Evolutionary conservation across 2,888 invertebrate species (phyloP).

Genomic region (Tuta absoluta): DNA sequence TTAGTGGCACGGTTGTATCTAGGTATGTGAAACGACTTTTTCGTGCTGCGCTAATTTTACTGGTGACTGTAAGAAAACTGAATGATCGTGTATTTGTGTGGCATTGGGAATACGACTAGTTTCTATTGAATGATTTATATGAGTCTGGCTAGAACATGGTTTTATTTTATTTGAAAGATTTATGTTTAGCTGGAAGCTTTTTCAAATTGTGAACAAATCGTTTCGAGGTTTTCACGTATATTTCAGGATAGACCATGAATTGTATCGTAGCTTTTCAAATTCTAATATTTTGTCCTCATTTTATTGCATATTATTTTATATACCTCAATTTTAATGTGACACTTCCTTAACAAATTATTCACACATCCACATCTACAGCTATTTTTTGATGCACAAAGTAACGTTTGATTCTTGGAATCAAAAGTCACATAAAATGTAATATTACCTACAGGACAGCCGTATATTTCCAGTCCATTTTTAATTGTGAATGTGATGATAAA

Average conservation of each 20-base stretch:
- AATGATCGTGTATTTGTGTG: constrained; percentile 3
- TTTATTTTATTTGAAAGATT: constrained; percentile 1
- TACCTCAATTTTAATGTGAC: too few species aligned
- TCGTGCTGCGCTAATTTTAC: constrained; percentile 33
- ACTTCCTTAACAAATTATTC: too few species aligned
- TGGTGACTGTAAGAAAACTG: constrained; percentile 34
- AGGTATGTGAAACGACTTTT: constrained; percentile 42
- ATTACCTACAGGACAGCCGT: too few species aligned
- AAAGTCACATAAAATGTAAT: too few species aligned
- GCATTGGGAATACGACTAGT: not conserved
- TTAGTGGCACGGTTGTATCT: constrained; percentile 8
- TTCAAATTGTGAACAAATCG: not conserved
- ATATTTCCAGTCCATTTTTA: too few species aligned
- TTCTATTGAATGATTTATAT: constrained; percentile 5
- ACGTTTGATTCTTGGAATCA: too few species aligned
- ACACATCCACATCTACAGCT: too few species aligned
- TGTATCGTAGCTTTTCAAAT: not conserved
- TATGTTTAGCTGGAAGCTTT: not conserved
- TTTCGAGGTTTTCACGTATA: not conserved
- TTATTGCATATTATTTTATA: too few species aligned
- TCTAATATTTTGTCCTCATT: not conserved
- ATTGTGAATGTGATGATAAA: too few species aligned
- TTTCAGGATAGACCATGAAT: not conserved
- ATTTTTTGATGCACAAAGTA: too few species aligned
- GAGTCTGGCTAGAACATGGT: not conserved